Percentiles rank a stretch among this genome's conserved stretches.
These are phyloP conservation scores for Mustela nigripes DNA, from an alignment of 2,113 vertebrate genomes.

Conservation along the genomic window DNA sequence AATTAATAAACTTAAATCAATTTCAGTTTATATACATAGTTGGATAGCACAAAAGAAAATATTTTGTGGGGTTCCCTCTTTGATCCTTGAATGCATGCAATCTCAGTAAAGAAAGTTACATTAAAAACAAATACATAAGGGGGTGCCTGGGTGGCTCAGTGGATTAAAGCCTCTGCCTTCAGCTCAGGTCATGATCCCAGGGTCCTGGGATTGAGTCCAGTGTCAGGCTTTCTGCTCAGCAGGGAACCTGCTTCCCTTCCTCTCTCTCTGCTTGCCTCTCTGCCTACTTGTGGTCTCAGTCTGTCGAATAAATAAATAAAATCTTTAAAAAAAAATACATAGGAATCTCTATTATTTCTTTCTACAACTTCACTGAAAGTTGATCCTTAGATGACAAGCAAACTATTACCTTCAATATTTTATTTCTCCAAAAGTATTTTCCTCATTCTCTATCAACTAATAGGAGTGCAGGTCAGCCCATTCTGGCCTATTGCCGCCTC, in stretches of 20 bases:
- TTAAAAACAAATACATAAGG: background rate
- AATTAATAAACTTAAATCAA: background rate
- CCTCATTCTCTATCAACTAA: background rate
- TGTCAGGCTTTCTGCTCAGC: too few species aligned
- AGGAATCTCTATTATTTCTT: conserved; percentile 2
- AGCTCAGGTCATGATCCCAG: too few species aligned
- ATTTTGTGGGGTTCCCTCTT: background rate
- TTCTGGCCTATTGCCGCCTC: background rate
- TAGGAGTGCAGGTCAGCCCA: background rate
- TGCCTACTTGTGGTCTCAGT: too few species aligned
- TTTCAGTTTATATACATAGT: background rate
- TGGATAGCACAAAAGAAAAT: background rate
- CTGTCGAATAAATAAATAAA: too few species aligned
- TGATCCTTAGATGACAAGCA: background rate
- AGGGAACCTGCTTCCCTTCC: too few species aligned
- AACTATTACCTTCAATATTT: background rate
- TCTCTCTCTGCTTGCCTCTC: too few species aligned
- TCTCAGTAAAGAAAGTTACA: conserved; percentile 3
- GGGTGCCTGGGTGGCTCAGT: too few species aligned
- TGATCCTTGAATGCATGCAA: background rate
- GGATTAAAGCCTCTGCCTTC: too few species aligned
- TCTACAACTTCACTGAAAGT: background rate
- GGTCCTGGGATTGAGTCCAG: too few species aligned
- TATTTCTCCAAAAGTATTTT: conserved; percentile 13
- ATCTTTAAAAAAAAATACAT: background rate